Evolutionary conservation across 2,888 invertebrate genomes (phyloP), one percentile per base, ranked within the genome.

Genomic region (Rhyacophila evoluta): DNA sequence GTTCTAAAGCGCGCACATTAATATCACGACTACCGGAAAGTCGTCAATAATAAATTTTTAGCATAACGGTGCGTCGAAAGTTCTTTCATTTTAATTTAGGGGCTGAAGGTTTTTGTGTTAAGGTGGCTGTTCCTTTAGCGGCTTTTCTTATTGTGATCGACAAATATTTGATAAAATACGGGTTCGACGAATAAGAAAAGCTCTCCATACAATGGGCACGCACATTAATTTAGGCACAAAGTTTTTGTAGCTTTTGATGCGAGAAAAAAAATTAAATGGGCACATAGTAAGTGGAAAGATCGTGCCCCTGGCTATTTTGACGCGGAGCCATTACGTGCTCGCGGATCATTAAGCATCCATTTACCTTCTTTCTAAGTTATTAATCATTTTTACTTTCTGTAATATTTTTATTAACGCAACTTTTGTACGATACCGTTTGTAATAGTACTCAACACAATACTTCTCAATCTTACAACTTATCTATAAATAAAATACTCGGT

Each of bases 341-440:
- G 68, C 29, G 68, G 19, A 69, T 75, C 75, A 75, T 75, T 75
- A 75, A 75, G 69, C 69, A 75, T 69, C 75, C 75, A 75, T 75
- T 69, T 75, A 75, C 75, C 75, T 75, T 75, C 38, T 69, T 69
- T 28, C 68, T 68, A 29, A 68, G 25, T 37, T 28, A 75, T 75
- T 75, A 75, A 75, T 75, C 75, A 75, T 75, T 75, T 75, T 75
- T 27, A 75, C 68, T 69, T 75, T 75, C 69, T 27, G 75, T 75
- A 69, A 75, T 75, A 75, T 75, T 75, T 75, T 75, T 75, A 75
- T 75, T 38, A 69, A 75, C 15, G 69, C 27, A 69, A 37, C 68
- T 55, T 55, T 55, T 25, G 55, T 55, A 55, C 55, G 55, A 55
- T 55, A 55, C 55, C 55, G 55, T 55, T 55, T 55, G 55, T 19